Conservation (phyloP, 2,888 invertebrate species). For the Entomobrya multifasciata region DNA sequence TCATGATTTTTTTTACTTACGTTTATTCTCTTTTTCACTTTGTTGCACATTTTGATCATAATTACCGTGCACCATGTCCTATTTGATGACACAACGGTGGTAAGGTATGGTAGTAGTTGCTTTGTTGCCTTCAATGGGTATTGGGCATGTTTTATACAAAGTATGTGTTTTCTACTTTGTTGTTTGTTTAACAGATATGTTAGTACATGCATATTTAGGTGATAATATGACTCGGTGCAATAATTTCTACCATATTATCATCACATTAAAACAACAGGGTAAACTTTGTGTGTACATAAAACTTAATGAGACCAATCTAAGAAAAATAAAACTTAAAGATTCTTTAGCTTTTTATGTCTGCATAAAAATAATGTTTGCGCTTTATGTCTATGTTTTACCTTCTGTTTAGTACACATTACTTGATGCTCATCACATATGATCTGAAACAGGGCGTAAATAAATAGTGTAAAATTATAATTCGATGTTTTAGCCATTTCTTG, state of each 20-base stretch:
- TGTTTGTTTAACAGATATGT: background rate
- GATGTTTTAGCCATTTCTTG: conserved; percentile 47
- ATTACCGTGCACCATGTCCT: conserved; percentile 60
- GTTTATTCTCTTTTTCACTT: conserved; percentile 26
- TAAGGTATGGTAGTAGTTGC: no score
- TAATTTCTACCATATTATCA: no score
- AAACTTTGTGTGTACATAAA: background rate
- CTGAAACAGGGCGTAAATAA: conserved; percentile 73
- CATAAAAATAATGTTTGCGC: background rate
- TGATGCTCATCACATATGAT: conserved; percentile 68
- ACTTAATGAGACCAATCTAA: background rate
- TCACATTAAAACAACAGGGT: no score
- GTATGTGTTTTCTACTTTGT: no score
- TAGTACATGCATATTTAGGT: background rate
- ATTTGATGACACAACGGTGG: conserved; percentile 68
- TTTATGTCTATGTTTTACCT: background rate
- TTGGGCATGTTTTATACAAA: background rate
- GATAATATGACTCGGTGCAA: background rate
- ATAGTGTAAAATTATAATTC: conserved; percentile 68
- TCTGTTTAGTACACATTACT: conserved; percentile 39
- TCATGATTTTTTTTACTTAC: background rate
- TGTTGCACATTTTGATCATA: conserved; percentile 31
- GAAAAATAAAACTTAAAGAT: background rate
- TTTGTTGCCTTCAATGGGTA: conserved; percentile 2
- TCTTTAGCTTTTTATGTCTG: no score